phyloP scores from a whole-genome alignment of 2,797 vertebrate genomes.

The Chanos chanos region DNA sequence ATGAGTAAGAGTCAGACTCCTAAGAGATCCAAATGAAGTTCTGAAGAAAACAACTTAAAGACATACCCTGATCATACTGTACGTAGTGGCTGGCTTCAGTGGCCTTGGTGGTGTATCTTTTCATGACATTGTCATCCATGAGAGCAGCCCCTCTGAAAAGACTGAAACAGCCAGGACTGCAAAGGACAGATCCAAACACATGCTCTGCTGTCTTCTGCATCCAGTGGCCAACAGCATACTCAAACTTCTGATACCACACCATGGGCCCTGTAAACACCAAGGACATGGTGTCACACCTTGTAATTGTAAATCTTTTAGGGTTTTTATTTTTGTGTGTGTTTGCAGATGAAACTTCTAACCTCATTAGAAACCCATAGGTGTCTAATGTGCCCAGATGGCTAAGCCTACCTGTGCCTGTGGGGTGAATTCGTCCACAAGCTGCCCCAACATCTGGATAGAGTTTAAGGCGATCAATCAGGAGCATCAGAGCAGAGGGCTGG shows the following conservation, averaged over 20 bases:
- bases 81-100: constrained; percentile 60
- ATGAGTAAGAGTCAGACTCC: too few relatives aligned
- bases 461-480: constrained; percentile 68
- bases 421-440: constrained; percentile 72
- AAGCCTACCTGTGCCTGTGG: constrained; percentile 69
- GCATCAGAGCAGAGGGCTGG: constrained; percentile 64
- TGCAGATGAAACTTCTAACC: too few relatives aligned
- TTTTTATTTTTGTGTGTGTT: too few relatives aligned
- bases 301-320: too few relatives aligned
- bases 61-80: constrained; percentile 73
- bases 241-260: constrained; percentile 78
- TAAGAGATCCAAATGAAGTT: too few relatives aligned
- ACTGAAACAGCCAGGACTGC: constrained; percentile 74
- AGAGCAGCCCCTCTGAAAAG: constrained; percentile 68
- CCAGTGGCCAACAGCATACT: constrained; percentile 73
- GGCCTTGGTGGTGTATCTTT: constrained; percentile 64
- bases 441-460: constrained; percentile 67
- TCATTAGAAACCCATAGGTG: too few relatives aligned
- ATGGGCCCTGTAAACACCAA: constrained; percentile 56
- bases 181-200: constrained; percentile 67
- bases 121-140: constrained; percentile 76
- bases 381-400: too few relatives aligned
- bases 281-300: too few relatives aligned
- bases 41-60: too few relatives aligned
- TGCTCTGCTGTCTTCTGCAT: constrained; percentile 74